A percentile compares a stretch with the other conserved stretches of the same genome.
These are phyloP conservation scores for Lacerta bilineata DNA, from an alignment of 2,797 vertebrate genomes.

Conservation along the genomic window DNA sequence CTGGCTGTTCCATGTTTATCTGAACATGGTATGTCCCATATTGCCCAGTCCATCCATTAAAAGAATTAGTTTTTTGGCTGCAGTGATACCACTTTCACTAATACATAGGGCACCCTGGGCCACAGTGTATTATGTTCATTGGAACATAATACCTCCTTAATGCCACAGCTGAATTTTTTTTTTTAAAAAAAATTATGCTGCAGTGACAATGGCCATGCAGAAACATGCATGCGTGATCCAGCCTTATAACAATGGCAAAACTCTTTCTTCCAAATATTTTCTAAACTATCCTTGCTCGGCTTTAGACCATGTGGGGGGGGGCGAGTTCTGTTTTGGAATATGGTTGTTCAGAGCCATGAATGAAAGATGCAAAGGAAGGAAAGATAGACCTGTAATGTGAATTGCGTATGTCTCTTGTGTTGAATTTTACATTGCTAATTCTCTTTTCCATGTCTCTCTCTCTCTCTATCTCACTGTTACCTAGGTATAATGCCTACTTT, in stretches of 20 bases:
- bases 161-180: not conserved
- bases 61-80: not conserved
- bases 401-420: no score
- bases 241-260: no score
- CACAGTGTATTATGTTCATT: not conserved
- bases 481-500: slow-evolving; percentile 21
- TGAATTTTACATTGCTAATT: no score
- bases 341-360: no score
- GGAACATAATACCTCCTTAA: not conserved
- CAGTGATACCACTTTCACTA: not conserved
- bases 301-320: not conserved
- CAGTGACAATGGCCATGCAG: not conserved
- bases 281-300: not conserved
- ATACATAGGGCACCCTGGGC: not conserved
- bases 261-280: not conserved
- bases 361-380: no score
- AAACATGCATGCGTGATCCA: not conserved
- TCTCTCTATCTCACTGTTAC: slow-evolving; percentile 40
- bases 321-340: not conserved
- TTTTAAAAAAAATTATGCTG: no score
- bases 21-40: not conserved
- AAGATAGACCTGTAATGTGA: no score
- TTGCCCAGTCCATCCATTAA: not conserved
- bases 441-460: no score
- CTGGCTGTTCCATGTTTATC: not conserved